These are phyloP conservation scores for Drosophila rubida DNA, from an alignment of 2,888 invertebrate species.

Conservation along the genomic window DNA sequence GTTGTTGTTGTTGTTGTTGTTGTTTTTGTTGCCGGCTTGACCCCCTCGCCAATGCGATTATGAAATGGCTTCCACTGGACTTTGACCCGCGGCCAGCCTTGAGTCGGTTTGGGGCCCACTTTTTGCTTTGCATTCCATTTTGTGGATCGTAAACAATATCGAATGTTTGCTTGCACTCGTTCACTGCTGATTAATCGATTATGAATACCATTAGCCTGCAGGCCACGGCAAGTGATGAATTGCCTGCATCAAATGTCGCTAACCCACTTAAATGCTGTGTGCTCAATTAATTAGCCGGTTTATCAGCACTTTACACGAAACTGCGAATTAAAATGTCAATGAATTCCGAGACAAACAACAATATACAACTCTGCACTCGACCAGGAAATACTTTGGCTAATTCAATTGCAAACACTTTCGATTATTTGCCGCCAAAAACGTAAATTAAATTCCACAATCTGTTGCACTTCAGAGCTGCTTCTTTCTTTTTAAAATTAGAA, in stretches of 20 bases:
- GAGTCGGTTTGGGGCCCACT: conserved; percentile 30
- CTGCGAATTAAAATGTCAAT: conserved; percentile 1
- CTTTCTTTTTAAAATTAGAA: too few species aligned
- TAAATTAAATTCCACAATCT: too few species aligned
- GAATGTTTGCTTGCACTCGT: not conserved
- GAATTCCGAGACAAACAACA: not conserved
- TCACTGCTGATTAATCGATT: too few species aligned
- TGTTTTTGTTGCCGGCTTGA: conserved; percentile 4
- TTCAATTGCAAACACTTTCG: too few species aligned
- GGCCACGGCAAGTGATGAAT: not conserved
- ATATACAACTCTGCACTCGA: not conserved
- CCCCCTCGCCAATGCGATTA: conserved; percentile 29
- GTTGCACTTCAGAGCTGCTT: too few species aligned
- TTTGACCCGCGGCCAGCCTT: conserved; percentile 32
- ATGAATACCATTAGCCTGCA: not conserved
- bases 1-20: not conserved
- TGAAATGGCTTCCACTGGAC: conserved; percentile 43
- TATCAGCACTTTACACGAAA: not conserved
- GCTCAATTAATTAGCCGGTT: not conserved
- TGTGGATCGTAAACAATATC: not conserved
- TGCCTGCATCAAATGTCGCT: not conserved
- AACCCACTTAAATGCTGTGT: not conserved
- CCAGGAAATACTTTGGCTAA: not conserved
- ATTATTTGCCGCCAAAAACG: too few species aligned
- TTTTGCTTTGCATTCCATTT: not conserved